Base-by-base conservation (phyloP, 1,140 invertebrate genomes). In the Panagrolaimus sp. region DNA sequence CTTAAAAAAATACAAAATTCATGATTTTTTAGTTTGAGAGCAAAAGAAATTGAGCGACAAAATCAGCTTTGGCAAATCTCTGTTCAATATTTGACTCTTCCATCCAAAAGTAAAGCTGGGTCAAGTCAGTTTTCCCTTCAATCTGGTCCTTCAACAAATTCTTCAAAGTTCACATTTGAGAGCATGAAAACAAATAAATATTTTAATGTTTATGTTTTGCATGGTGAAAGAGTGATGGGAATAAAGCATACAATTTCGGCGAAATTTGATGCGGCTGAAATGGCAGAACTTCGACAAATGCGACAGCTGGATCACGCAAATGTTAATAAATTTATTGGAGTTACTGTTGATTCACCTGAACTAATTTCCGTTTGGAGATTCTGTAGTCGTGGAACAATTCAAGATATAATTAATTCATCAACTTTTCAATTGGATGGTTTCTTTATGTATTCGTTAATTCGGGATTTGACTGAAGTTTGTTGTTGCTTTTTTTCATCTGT, bases 111-210 rank as follows among this genome's bases (percentile, higher is more conserved):
- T 11, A 44, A 64, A 42, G n/a, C 71, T 9, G 69, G 71, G 20
- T 70, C 67, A 20, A 44, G n/a, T n/a, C n/a, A 42, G n/a, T 27
- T 70, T 25, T 72, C 69, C 9, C 14, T 69, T 8, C 44, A 46
- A 47, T 48, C 43, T 14, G 67, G 67, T 25, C 63, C 63, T n/a
- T 64, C 62, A 13, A 73, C 71, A 13, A 27, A 27, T 9, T 73
- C 71, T 13, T 73, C 72, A 8, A 73, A 73, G 44, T 75, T 63
- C 71, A 74, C 71, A 13, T 75, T 73, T 51, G 71, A 73, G 20
- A 67, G 48, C 14, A 42, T 75, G n/a, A 73, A 73, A 16, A 46
- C n/a, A 4, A 68, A 45, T 23, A 63, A 63, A 9, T 27, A 70
- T 44, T 68, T 25, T 20, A 42, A 16, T 42, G 42, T 73, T 16